phyloP scores from a whole-genome alignment of 1,140 invertebrate species.

The Drosophila rufa region DNA sequence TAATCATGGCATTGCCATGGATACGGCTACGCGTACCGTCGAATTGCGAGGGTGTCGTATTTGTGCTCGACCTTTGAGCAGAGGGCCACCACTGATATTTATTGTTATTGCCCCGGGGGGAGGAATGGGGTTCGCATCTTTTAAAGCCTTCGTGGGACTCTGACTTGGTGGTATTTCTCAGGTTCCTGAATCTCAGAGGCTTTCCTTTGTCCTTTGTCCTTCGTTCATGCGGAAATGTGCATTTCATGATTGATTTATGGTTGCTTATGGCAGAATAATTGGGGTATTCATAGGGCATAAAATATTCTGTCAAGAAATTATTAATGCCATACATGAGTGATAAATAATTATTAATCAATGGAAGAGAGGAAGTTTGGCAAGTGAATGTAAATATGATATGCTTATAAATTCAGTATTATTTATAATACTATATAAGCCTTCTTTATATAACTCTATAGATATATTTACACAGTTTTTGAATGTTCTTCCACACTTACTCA shows the following conservation, averaged over 20 bases:
- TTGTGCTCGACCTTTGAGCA: slow-evolving; percentile 36
- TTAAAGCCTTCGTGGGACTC: slow-evolving; percentile 30
- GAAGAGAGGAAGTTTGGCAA: too few species aligned
- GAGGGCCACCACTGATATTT: slow-evolving; percentile 36
- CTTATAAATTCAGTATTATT: too few species aligned
- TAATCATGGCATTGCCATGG: slow-evolving; percentile 83
- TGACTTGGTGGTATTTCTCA: slow-evolving; percentile 33
- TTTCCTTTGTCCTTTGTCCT: slow-evolving; percentile 4
- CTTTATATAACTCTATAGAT: too few species aligned
- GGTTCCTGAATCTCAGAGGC: slow-evolving; percentile 11
- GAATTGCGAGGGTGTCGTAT: slow-evolving; percentile 38
- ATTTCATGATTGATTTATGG: slow-evolving; percentile 37
- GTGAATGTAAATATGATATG: too few species aligned
- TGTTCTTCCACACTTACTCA: not conserved
- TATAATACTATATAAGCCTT: too few species aligned
- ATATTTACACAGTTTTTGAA: not conserved
- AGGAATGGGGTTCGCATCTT: not conserved
- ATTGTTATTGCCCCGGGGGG: slow-evolving; percentile 44
- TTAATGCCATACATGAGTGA: slow-evolving; percentile 4
- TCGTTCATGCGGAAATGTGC: slow-evolving; percentile 27
- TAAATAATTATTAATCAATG: slow-evolving; percentile 8
- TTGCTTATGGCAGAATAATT: slow-evolving; percentile 30
- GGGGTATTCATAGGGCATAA: slow-evolving; percentile 3
- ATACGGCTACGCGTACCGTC: slow-evolving; percentile 68
- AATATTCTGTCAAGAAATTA: slow-evolving; percentile 1